Evolutionary conservation across 2,888 invertebrate species (phyloP).

Genomic region (Craniophora ligustri): DNA sequence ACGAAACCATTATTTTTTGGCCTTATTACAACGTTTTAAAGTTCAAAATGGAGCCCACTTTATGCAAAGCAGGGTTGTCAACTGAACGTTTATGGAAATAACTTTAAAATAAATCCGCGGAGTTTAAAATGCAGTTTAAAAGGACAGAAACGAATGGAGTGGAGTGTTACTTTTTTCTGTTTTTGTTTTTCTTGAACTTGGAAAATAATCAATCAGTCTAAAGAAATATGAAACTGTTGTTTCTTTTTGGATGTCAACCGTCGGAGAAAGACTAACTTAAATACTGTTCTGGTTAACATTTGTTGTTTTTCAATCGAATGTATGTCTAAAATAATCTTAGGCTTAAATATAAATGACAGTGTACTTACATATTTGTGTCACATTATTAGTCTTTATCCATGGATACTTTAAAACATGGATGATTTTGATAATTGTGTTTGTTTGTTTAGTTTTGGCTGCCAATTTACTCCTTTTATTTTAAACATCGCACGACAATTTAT

Average conservation of each 20-base stretch:
- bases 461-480: too few relatives aligned
- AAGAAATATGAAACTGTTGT: conserved; percentile 12
- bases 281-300: too few relatives aligned
- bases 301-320: too few relatives aligned
- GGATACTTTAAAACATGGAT: too few relatives aligned
- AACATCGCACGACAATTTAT: too few relatives aligned
- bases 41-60: conserved; percentile 51
- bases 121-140: conserved; percentile 77
- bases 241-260: neutral
- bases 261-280: too few relatives aligned
- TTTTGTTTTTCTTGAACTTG: conserved; percentile 9
- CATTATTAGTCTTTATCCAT: too few relatives aligned
- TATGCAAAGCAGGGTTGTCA: conserved; percentile 28
- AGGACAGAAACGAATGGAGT: conserved; percentile 55
- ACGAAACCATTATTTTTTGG: conserved; percentile 8
- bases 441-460: too few relatives aligned
- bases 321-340: too few relatives aligned
- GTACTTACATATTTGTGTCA: too few relatives aligned
- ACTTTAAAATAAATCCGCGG: conserved; percentile 79
- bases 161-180: conserved; percentile 49
- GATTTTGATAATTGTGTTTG: too few relatives aligned
- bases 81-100: conserved; percentile 76
- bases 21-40: conserved; percentile 44
- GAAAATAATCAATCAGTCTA: conserved; percentile 24
- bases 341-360: too few relatives aligned